Conservation (phyloP, 1,140 invertebrate genomes). For the Orius insidiosus region DNA sequence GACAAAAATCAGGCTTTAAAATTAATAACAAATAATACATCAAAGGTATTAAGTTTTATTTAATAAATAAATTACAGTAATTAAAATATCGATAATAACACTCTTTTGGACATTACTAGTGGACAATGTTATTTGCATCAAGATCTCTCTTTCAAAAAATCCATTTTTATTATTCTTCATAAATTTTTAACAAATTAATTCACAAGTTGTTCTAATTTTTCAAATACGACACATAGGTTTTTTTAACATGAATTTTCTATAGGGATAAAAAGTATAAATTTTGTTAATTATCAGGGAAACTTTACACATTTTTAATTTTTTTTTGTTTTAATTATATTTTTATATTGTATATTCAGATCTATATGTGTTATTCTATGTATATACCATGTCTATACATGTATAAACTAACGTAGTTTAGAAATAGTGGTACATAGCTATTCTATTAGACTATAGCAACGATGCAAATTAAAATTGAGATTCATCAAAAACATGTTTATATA, state of each 20-base stretch:
- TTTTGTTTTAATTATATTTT: conserved; percentile 10
- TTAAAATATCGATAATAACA: conserved; percentile 20
- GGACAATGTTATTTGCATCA: conserved; percentile 17
- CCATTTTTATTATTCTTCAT: conserved; percentile 7
- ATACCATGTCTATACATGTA: conserved; percentile 16
- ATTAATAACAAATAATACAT: conserved; percentile 14
- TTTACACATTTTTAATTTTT: conserved; percentile 11
- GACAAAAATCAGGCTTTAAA: neutral
- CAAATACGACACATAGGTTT: conserved; percentile 6
- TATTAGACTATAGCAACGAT: no score
- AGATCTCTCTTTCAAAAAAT: conserved; percentile 16
- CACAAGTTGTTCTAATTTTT: conserved; percentile 1
- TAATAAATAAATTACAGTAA: conserved; percentile 22
- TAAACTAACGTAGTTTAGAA: conserved; percentile 16
- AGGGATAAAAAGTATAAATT: conserved; percentile 9
- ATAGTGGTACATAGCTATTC: conserved; percentile 11
- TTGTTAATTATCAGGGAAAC: conserved; percentile 6
- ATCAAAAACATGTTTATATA: no score
- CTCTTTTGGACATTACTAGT: conserved; percentile 19
- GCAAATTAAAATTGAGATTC: no score
- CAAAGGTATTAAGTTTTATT: conserved; percentile 20
- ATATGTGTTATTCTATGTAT: neutral
- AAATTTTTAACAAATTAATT: conserved; percentile 9
- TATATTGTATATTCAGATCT: neutral
- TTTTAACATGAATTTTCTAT: conserved; percentile 10